phyloP scores from a whole-genome alignment of 2,888 invertebrate species.

The Habrosyne pyritoides region DNA sequence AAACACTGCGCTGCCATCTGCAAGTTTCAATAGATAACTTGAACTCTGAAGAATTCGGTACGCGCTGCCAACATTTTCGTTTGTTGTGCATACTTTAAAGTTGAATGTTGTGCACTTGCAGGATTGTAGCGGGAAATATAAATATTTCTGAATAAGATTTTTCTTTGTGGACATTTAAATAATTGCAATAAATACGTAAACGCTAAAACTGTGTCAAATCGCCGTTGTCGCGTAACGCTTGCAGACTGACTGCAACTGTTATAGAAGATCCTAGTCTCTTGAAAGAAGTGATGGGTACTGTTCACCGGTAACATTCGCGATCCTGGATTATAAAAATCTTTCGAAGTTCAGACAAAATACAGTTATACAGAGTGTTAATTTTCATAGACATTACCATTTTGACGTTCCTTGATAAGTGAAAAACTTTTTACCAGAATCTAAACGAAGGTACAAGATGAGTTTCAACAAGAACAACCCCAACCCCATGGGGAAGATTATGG shows the following conservation, averaged over 20 bases:
- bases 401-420: conserved; percentile 68
- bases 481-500: conserved; percentile 80
- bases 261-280: conserved; percentile 29
- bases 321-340: conserved; percentile 69
- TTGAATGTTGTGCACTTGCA: conserved; percentile 69
- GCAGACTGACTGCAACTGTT: conserved; percentile 27
- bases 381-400: conserved; percentile 71
- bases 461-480: conserved; percentile 81
- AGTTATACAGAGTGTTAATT: conserved; percentile 58
- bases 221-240: conserved; percentile 44
- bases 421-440: conserved; percentile 28
- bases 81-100: conserved; percentile 53
- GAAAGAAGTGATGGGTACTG: conserved; percentile 57
- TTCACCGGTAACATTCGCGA: conserved; percentile 59
- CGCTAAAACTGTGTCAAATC: conserved; percentile 61
- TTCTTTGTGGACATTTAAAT: conserved; percentile 28
- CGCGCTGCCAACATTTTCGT: conserved; percentile 72
- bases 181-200: conserved; percentile 29
- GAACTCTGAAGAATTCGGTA: conserved; percentile 72
- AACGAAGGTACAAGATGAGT: conserved; percentile 72
- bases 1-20: conserved; percentile 81
- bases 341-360: conserved; percentile 48
- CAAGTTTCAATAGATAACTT: conserved; percentile 82
- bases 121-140: conserved; percentile 63
- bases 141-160: conserved; percentile 51